Evolutionary conservation across 1,140 invertebrate genomes (phyloP), one percentile per base, ranked within the genome.

Genomic region (Eueides isabella): DNA sequence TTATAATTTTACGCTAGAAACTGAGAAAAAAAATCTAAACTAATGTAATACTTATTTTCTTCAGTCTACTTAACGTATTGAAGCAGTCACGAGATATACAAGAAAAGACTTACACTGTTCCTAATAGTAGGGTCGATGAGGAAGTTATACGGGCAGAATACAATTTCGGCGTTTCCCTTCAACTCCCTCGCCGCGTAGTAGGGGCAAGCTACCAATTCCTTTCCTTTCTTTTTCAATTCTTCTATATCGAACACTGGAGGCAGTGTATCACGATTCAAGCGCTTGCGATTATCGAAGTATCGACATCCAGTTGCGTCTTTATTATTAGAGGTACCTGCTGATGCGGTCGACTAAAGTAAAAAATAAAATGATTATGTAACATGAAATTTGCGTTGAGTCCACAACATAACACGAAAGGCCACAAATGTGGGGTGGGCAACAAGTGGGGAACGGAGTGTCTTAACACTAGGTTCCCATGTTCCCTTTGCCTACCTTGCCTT

Each of bases 131-230:
- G 96, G 83, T 97, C 96, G n/a, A 98, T 94, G 0, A 98, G 83
- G 81, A 98, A 98, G 86, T 97, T 98, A 85, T 98, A 98, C 0
- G 97, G 97, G 82, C 97, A 98, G 85, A 98, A 97, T 1, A 98
- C 94, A 1, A 98, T 96, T 9, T 98, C 94, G 0, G 97, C 95
- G 0, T 85, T 78, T 0, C 84, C 77, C 69, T 95, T 95, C 65
- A 98, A 86, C 1, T 92, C 88, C 64, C 96, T 93, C 0, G 95
- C 94, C 0, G 94, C 94, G 85, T 95, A 98, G 90, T 97, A 98
- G 0, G 97, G 97, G 88, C 97, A 98, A 0, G 94, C 88, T 0
- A 61, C 66, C 1, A 79, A 29, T 2, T 90, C 75, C 48, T 85
- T 88, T 0, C 96, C 96, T 0, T 90, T 61, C 0, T 78, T 28